Evolutionary conservation across 2,888 invertebrate species (phyloP).

Genomic region (Drosophila testacea): DNA sequence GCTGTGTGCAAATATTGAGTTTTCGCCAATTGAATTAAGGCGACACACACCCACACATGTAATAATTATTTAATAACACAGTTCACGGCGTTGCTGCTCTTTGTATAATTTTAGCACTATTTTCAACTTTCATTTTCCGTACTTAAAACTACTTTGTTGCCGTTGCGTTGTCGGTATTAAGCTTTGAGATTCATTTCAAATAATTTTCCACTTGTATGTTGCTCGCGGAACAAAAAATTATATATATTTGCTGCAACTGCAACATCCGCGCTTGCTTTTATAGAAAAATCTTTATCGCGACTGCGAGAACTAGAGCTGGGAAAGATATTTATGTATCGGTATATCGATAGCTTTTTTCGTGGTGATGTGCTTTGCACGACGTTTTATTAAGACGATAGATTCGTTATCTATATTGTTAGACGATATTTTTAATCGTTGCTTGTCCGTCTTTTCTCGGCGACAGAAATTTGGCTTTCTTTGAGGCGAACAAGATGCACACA

Average conservation of each 20-base stretch:
- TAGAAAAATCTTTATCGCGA: slow-evolving; percentile 23
- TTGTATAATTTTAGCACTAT: slow-evolving; percentile 51
- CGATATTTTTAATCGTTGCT: too few relatives aligned
- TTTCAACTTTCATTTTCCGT: slow-evolving; percentile 41
- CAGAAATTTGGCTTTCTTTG: too few relatives aligned
- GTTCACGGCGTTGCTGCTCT: slow-evolving; percentile 37
- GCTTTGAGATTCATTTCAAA: background rate
- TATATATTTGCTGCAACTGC: slow-evolving; percentile 25
- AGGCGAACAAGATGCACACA: too few relatives aligned
- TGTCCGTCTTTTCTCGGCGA: too few relatives aligned
- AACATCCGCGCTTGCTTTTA: slow-evolving; percentile 33
- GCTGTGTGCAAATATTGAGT: slow-evolving; percentile 56
- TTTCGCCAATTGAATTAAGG: slow-evolving; percentile 50
- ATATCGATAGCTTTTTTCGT: too few relatives aligned
- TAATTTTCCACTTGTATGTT: slow-evolving; percentile 15
- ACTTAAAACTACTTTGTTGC: slow-evolving; percentile 13
- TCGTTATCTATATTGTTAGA: too few relatives aligned
- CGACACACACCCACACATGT: slow-evolving; percentile 11
- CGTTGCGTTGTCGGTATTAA: background rate
- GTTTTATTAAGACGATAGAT: too few relatives aligned
- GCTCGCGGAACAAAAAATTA: slow-evolving; percentile 23
- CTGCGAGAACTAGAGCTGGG: slow-evolving; percentile 7
- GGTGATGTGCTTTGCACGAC: too few relatives aligned
- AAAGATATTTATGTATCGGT: too few relatives aligned
- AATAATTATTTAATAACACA: slow-evolving; percentile 45